These are phyloP conservation scores for Tyrophagus putrescentiae DNA, from an alignment of 1,140 invertebrate genomes.

Conservation along the genomic window DNA sequence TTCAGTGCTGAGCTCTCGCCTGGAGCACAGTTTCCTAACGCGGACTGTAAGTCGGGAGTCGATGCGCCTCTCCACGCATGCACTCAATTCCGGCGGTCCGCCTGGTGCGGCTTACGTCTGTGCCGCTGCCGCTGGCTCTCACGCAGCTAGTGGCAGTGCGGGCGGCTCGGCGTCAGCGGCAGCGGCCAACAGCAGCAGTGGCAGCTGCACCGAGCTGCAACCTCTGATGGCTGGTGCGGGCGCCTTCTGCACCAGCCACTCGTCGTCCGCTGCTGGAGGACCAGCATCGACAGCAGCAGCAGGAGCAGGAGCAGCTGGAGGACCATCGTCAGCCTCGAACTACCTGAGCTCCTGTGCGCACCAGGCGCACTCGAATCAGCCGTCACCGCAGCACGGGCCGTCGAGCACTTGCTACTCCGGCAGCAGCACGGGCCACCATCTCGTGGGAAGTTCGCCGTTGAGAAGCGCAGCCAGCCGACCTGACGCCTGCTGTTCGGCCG, in stretches of 20 bases:
- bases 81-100: slow-evolving; percentile 16
- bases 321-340: slow-evolving; percentile 24
- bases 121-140: background rate
- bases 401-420: background rate
- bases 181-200: background rate
- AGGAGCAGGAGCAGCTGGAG: slow-evolving; percentile 23
- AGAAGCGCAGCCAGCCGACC: too few relatives aligned
- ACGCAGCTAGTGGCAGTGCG: background rate
- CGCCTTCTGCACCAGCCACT: slow-evolving; percentile 14
- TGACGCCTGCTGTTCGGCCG: too few relatives aligned
- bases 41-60: slow-evolving; percentile 28
- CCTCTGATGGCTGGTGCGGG: slow-evolving; percentile 23
- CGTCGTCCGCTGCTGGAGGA: background rate
- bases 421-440: slow-evolving; percentile 42
- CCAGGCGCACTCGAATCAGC: too few relatives aligned
- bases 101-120: too few relatives aligned
- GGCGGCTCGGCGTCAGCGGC: background rate
- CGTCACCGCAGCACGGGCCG: background rate
- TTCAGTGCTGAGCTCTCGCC: slow-evolving; percentile 25
- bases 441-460: slow-evolving; percentile 48
- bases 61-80: slow-evolving; percentile 24
- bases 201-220: slow-evolving; percentile 16
- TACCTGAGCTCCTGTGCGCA: slow-evolving; percentile 18
- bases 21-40: slow-evolving; percentile 29
- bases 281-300: slow-evolving; percentile 24